Percentiles rank a stretch among this genome's conserved stretches.
phyloP scores from a whole-genome alignment of 1,140 invertebrate genomes.

The Philotrypesis tridentata region DNA sequence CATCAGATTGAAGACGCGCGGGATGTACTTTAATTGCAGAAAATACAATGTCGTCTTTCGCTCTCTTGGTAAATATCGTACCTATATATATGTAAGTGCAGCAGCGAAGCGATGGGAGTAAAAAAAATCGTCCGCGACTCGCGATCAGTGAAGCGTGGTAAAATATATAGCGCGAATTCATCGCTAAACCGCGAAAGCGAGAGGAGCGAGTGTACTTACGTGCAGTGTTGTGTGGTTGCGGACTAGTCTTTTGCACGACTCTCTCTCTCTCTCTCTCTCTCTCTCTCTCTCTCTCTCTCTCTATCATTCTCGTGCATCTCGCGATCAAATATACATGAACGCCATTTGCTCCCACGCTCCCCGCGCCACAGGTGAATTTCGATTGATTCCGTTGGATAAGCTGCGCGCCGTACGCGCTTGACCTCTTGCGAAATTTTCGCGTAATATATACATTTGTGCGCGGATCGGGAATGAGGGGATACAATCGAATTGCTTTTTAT shows the following conservation, averaged over 20 bases:
- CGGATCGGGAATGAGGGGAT: not conserved
- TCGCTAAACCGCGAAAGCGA: not conserved
- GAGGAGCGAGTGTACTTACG: too few species aligned
- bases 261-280: too few species aligned
- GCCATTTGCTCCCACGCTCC: conserved; percentile 15
- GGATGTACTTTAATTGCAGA: not conserved
- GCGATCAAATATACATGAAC: not conserved
- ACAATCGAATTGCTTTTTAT: not conserved
- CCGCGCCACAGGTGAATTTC: conserved; percentile 2
- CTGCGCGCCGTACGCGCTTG: not conserved
- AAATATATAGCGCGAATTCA: too few species aligned
- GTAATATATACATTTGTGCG: not conserved
- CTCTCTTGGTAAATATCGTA: not conserved
- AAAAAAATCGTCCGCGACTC: not conserved
- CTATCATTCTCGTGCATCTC: conserved; percentile 3
- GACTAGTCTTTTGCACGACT: too few species aligned
- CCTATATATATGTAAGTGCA: too few species aligned
- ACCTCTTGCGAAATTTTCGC: conserved; percentile 8
- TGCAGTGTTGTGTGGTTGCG: too few species aligned
- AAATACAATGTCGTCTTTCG: not conserved
- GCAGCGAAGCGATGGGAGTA: too few species aligned
- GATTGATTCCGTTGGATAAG: conserved; percentile 7
- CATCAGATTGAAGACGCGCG: not conserved
- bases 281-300: too few species aligned
- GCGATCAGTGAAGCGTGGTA: not conserved